phyloP scores from a whole-genome alignment of 64 coral and sea anemone genomes.

The Exaiptasia diaphana region DNA sequence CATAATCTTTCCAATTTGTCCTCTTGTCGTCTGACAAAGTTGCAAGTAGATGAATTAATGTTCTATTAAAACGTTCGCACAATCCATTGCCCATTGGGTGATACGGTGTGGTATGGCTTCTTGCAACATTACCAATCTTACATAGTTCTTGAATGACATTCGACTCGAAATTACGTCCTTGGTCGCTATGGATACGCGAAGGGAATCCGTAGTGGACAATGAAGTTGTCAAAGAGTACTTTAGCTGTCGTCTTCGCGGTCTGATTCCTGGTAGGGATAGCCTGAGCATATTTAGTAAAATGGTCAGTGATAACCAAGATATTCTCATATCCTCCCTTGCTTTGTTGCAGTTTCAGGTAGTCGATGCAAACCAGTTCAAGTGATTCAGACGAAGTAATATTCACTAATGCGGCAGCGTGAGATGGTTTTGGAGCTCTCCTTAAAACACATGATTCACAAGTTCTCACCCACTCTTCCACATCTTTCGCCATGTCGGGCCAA shows the following conservation, averaged over 20 bases:
- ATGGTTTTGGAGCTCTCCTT: background rate
- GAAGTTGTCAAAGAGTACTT: background rate
- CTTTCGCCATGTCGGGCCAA: slow-evolving; percentile 6
- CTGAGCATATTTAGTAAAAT: slow-evolving; percentile 17
- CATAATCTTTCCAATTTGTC: slow-evolving; percentile 21
- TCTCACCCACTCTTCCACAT: background rate
- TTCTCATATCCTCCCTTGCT: slow-evolving; percentile 1
- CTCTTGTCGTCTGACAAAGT: slow-evolving; percentile 28
- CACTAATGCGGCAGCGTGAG: background rate
- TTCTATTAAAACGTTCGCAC: slow-evolving; percentile 31
- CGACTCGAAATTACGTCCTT: slow-evolving; percentile 1
- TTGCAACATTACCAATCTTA: background rate
- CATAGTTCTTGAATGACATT: background rate
- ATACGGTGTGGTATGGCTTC: slow-evolving; percentile 7
- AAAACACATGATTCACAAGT: background rate
- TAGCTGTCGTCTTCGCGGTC: background rate
- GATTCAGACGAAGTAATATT: background rate
- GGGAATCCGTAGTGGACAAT: slow-evolving; percentile 5
- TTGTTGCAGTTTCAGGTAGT: background rate
- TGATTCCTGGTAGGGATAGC: background rate
- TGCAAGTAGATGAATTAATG: slow-evolving; percentile 3
- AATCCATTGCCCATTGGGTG: background rate
- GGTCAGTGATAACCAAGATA: slow-evolving; percentile 9
- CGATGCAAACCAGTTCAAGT: background rate
- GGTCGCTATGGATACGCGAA: background rate